A percentile compares a stretch with the other conserved stretches of the same genome.
Conservation (phyloP, 2,113 vertebrate species). For the Myiozetetes cayanensis region DNA sequence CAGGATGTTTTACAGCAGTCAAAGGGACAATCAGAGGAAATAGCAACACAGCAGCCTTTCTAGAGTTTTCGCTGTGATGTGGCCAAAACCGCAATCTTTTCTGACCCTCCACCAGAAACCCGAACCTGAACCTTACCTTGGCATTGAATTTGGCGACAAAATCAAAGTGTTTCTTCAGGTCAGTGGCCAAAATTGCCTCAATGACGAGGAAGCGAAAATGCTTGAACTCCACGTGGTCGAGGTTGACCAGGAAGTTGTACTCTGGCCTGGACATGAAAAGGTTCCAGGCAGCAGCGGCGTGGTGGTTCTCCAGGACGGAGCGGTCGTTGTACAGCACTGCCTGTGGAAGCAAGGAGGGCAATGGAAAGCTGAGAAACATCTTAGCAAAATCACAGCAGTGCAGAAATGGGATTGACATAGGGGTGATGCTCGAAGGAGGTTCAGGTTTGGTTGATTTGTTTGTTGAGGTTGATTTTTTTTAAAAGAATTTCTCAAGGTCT, state of each 20-base stretch:
- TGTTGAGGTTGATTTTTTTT: neutral
- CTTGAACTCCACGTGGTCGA: conserved; percentile 96
- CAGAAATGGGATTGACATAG: neutral
- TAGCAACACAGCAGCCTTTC: neutral
- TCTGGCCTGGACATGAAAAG: conserved; percentile 95
- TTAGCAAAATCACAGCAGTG: neutral
- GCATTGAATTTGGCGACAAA: conserved; percentile 95
- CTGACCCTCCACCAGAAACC: neutral
- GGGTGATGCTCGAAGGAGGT: neutral
- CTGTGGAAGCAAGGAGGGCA: conserved; percentile 47
- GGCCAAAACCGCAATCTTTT: neutral
- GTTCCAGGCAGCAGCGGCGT: conserved; percentile 95
- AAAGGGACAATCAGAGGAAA: neutral
- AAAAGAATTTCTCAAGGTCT: neutral
- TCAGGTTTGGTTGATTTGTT: neutral
- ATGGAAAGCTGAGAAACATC: neutral
- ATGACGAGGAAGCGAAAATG: conserved; percentile 98
- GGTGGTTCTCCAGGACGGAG: conserved; percentile 96
- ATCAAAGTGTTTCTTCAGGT: conserved; percentile 98
- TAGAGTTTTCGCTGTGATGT: neutral
- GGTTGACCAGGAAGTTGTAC: conserved; percentile 92
- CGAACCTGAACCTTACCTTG: conserved; percentile 77
- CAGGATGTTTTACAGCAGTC: neutral
- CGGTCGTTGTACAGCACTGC: conserved; percentile 97
- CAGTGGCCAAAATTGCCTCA: conserved; percentile 96